A percentile compares a stretch with the other conserved stretches of the same genome.
Conservation (phyloP, 2,113 vertebrate genomes). For the Eudorcas thomsonii region DNA sequence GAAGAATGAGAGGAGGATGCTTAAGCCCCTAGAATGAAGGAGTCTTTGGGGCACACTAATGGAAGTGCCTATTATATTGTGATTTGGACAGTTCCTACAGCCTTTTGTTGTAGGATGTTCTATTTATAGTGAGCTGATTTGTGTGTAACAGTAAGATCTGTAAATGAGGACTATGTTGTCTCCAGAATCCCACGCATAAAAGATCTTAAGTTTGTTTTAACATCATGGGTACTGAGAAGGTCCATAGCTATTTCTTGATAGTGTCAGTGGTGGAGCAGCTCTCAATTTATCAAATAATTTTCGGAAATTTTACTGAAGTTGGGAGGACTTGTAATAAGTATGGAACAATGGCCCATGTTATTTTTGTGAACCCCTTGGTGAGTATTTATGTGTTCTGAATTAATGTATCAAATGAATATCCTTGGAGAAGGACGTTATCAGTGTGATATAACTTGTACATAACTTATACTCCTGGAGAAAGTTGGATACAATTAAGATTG, state of each 20-base stretch:
- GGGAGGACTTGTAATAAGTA: background rate
- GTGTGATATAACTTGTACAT: background rate
- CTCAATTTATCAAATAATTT: background rate
- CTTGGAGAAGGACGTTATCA: background rate
- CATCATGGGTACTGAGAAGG: background rate
- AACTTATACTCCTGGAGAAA: background rate
- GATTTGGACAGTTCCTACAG: background rate
- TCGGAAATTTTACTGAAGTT: background rate
- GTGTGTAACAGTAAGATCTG: background rate
- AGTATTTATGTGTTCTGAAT: background rate
- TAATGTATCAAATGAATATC: background rate
- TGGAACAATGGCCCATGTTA: background rate
- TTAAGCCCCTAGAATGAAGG: background rate
- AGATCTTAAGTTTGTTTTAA: conserved; percentile 36
- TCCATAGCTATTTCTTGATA: background rate
- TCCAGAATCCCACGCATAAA: background rate
- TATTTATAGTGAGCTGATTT: background rate
- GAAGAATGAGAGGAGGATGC: background rate
- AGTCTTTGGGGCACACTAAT: background rate
- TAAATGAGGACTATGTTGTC: background rate
- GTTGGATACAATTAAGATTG: background rate
- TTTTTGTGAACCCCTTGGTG: background rate
- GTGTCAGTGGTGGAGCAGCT: background rate
- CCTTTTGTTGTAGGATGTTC: background rate
- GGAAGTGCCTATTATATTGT: background rate